Base-by-base conservation (phyloP, 1,140 invertebrate genomes). In the Hestina assimilis region DNA sequence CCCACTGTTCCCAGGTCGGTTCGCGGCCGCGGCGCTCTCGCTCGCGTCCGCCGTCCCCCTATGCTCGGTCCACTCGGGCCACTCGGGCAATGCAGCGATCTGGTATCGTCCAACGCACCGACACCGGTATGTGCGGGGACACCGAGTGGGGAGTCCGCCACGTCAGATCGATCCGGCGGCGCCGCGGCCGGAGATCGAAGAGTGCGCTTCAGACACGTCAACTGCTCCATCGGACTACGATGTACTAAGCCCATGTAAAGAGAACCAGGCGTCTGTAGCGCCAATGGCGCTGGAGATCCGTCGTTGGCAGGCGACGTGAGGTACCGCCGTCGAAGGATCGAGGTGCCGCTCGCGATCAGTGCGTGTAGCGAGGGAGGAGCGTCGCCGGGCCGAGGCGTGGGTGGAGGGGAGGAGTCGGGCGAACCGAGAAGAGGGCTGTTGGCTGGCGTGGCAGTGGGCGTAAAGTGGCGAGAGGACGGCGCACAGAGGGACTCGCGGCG, bases 351-450 rank as follows among this genome's bases (percentile, higher is more conserved):
- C 8, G 90, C 91, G 31, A 94, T 91, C 19, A 94, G 72, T 9
- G 93, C 91, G 54, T 94, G 91, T 3, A 93, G 79, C 2, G 93
- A 80, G 1, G 92, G 91, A 2, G 90, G 85, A 51, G 88, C 66
- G 87, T 84, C 72, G 65, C 90, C 95, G 60, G 96, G 96, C 64
- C 93, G 95, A 2, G 96, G 96, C 9, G 95, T 96, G 0, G 95
- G 93, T 0, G 95, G 96, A 3, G 95, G 94, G 1, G 93, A 92
- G 59, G 91, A 92, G 66, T 93, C 94, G 1, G 89, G 90, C 23
- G 83, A 87, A 42, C 83, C 83, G n/a, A 87, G 70, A 8, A 87
- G 71, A 15, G 83, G 82, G 14, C 77, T 79, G 72, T 87, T 87
- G 88, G 15, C 93, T 91, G 59, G 90, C 80, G 54, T 91, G 82